A percentile compares a stretch with the other conserved stretches of the same genome.
Evolutionary conservation across 92 coral and sea anemone species (phyloP).

Genomic region (Siderastrea siderea): DNA sequence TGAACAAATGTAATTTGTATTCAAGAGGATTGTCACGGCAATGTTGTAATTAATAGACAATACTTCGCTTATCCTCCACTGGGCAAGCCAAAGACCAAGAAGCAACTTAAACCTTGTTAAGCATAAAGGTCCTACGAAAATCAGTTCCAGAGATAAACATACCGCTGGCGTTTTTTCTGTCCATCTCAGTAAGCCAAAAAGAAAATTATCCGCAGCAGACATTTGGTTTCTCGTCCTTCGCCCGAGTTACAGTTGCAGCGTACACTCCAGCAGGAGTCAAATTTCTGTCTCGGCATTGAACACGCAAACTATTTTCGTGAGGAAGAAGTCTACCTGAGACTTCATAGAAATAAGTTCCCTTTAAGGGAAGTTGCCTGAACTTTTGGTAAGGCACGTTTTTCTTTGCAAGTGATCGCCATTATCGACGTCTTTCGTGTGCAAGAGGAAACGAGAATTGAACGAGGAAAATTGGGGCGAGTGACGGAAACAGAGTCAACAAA

Average conservation of each 20-base stretch:
- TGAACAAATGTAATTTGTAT: no score
- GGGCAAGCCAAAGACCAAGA: background rate
- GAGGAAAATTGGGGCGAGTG: slow-evolving; percentile 18
- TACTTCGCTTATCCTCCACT: no score
- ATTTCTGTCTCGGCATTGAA: no score
- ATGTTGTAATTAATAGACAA: no score
- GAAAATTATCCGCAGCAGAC: background rate
- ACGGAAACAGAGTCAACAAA: no score
- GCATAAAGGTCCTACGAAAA: background rate
- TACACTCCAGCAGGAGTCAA: no score
- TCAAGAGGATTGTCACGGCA: no score
- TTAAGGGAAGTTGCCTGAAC: background rate
- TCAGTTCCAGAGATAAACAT: background rate
- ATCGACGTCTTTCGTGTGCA: background rate
- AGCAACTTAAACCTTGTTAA: background rate
- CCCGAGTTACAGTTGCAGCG: no score
- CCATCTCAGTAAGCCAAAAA: background rate
- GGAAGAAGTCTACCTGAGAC: background rate
- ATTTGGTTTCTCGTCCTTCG: background rate
- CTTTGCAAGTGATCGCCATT: background rate
- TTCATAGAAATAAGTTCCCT: background rate
- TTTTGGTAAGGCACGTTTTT: background rate
- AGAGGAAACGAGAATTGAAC: background rate
- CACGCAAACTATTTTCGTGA: background rate
- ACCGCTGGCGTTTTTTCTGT: background rate